Conservation (phyloP, 1,140 invertebrate species). For the Drosophila kepulauana region DNA sequence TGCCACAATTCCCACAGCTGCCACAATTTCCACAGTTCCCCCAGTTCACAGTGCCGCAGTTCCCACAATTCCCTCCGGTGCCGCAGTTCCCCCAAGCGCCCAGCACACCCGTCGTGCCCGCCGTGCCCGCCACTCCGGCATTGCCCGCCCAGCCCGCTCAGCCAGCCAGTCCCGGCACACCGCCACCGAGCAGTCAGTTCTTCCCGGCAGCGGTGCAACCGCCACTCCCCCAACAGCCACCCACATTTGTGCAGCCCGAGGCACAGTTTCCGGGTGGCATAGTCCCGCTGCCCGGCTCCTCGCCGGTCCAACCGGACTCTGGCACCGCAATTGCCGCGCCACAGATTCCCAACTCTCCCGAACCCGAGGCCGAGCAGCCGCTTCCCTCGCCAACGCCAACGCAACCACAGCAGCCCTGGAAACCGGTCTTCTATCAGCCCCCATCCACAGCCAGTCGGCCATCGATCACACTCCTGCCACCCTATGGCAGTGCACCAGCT, state of each 20-base stretch:
- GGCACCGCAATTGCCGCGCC: conserved; percentile 76
- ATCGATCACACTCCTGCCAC: conserved; percentile 70
- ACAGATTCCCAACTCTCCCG: conserved; percentile 64
- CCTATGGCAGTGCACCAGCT: conserved; percentile 71
- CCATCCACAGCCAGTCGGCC: conserved; percentile 62
- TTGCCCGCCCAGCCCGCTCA: conserved; percentile 21
- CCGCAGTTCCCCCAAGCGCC: conserved; percentile 23
- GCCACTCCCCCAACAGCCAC: conserved; percentile 70
- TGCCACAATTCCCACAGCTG: conserved; percentile 40
- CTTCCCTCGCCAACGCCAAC: conserved; percentile 44
- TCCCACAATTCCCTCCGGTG: conserved; percentile 25
- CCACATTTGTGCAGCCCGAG: conserved; percentile 67
- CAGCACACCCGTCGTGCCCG: conserved; percentile 8
- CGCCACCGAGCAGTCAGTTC: conserved; percentile 52
- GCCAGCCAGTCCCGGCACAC: conserved; percentile 19
- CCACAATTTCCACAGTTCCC: conserved; percentile 42
- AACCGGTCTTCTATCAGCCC: conserved; percentile 70
- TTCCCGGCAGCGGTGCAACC: conserved; percentile 70
- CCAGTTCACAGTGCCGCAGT: conserved; percentile 41
- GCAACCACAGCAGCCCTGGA: conserved; percentile 71
- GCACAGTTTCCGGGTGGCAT: conserved; percentile 71
- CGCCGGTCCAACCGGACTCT: conserved; percentile 60
- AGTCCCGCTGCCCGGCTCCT: conserved; percentile 65
- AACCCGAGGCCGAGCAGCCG: conserved; percentile 46
- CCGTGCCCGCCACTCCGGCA: background rate